Conservation (phyloP, 2,888 invertebrate genomes). For the Thereva nobilitata region DNA sequence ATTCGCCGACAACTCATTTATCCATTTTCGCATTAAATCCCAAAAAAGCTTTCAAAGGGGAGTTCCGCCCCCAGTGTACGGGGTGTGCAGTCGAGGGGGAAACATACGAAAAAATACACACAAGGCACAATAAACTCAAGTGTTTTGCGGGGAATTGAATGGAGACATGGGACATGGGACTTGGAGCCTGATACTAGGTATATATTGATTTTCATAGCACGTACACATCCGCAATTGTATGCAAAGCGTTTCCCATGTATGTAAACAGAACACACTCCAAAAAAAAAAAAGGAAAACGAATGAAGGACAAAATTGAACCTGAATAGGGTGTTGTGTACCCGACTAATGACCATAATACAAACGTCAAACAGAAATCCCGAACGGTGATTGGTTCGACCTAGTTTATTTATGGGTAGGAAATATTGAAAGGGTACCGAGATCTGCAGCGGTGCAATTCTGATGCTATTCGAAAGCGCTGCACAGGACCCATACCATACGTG, state of each 20-base stretch:
- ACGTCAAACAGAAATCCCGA: constrained; percentile 25
- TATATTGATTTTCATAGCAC: constrained; percentile 37
- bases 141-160: constrained; percentile 32
- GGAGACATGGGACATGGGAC: constrained; percentile 13
- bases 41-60: constrained; percentile 25
- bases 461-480: background rate
- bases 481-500: constrained; percentile 3
- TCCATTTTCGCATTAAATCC: constrained; percentile 41
- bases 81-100: background rate
- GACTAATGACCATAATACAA: constrained; percentile 25
- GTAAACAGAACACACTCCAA: constrained; percentile 13
- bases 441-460: background rate
- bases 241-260: constrained; percentile 27
- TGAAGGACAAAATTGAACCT: background rate
- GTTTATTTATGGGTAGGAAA: background rate
- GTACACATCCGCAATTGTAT: constrained; percentile 29
- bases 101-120: constrained; percentile 24
- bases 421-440: background rate
- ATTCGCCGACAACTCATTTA: constrained; percentile 40
- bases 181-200: constrained; percentile 3
- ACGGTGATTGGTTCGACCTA: constrained; percentile 27
- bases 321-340: constrained; percentile 3
- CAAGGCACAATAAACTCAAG: constrained; percentile 38
- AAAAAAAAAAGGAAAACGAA: background rate
- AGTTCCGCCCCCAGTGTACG: constrained; percentile 8